phyloP scores from a whole-genome alignment of 2,888 invertebrate species.

The Agrochola lota region DNA sequence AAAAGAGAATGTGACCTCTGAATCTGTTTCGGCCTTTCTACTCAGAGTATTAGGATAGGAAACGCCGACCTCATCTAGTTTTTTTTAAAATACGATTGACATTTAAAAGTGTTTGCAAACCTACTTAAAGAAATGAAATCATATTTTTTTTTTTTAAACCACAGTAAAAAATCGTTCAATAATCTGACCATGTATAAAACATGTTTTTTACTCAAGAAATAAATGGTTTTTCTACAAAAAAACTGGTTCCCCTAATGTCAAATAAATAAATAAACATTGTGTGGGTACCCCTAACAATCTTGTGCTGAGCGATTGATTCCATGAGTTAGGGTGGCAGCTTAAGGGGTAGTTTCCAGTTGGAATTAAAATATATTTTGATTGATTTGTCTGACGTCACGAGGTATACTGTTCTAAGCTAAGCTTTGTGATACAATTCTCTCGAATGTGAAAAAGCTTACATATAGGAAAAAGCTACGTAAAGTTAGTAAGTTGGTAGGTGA shows the following conservation, averaged over 20 bases:
- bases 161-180: neutral
- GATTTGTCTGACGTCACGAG: neutral
- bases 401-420: no score
- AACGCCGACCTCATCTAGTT: no score
- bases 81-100: no score
- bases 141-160: neutral
- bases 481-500: no score
- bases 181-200: neutral
- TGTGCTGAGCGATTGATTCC: conserved; percentile 71
- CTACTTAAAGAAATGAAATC: no score
- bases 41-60: no score
- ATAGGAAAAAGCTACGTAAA: no score
- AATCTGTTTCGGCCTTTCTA: no score
- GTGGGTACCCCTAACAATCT: conserved; percentile 55
- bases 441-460: neutral
- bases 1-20: no score
- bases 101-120: no score
- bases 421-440: neutral
- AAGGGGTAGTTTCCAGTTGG: conserved; percentile 50
- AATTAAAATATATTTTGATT: conserved; percentile 6
- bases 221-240: conserved; percentile 30
- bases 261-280: conserved; percentile 69
- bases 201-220: conserved; percentile 6
- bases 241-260: conserved; percentile 51
- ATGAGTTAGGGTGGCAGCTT: conserved; percentile 51